A percentile compares a stretch with the other conserved stretches of the same genome.
Evolutionary conservation across 92 coral and sea anemone species (phyloP).

Genomic region (Epizoanthus fatuus): DNA sequence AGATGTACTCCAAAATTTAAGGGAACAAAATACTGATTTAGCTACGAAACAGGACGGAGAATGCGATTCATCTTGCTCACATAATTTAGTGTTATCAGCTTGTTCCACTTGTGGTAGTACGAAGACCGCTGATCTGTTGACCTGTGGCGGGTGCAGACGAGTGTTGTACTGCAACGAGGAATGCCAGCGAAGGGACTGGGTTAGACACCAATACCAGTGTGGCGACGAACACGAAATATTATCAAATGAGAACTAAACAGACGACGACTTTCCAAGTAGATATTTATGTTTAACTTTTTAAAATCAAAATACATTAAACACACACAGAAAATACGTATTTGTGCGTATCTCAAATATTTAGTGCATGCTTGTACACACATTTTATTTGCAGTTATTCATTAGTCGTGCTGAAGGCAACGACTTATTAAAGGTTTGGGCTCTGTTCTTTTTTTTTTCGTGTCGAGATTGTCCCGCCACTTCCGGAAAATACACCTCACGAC

Average conservation of each 20-base stretch:
- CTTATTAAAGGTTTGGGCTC: no score
- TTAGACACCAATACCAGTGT: constrained; percentile 40
- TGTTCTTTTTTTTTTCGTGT: no score
- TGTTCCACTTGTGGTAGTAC: constrained; percentile 17
- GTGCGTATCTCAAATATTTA: no score
- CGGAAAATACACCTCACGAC: no score
- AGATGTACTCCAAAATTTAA: not conserved
- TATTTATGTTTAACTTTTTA: no score
- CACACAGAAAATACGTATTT: no score
- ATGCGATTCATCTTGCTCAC: not conserved
- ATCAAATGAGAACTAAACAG: not conserved
- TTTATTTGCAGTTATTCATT: no score
- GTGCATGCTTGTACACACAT: no score
- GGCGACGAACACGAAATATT: not conserved
- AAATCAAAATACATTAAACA: no score
- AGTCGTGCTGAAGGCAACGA: no score
- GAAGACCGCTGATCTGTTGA: constrained; percentile 13
- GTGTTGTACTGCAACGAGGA: constrained; percentile 59
- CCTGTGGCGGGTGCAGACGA: constrained; percentile 51
- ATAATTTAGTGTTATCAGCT: not conserved
- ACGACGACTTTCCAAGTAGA: no score
- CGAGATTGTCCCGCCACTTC: no score
- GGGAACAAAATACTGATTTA: not conserved
- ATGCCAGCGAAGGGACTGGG: constrained; percentile 68
- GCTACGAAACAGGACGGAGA: not conserved